These are phyloP conservation scores for Deroplatys truncata DNA, from an alignment of 2,888 invertebrate species.

Conservation along the genomic window DNA sequence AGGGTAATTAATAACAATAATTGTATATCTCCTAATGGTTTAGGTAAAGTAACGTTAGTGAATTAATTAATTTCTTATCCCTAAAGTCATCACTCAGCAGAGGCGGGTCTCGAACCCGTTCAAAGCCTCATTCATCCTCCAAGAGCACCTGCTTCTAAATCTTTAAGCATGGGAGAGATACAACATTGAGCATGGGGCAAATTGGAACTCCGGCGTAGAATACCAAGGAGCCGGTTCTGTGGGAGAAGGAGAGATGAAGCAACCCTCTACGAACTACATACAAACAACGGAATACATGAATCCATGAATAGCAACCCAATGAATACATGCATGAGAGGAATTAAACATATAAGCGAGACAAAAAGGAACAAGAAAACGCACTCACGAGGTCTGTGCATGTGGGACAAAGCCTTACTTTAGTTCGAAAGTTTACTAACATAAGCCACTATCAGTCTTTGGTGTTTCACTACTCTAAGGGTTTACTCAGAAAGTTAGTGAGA, in stretches of 20 bases:
- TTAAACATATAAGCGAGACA: background rate
- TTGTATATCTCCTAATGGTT: no score
- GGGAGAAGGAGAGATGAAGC: background rate
- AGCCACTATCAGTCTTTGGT: background rate
- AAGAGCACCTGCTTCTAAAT: background rate
- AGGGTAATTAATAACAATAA: no score
- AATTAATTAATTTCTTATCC: no score
- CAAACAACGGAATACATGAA: background rate
- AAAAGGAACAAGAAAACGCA: background rate
- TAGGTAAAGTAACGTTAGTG: no score
- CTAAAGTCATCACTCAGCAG: no score
- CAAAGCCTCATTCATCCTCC: background rate
- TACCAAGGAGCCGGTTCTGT: background rate
- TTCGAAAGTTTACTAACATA: background rate
- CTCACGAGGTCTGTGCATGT: background rate
- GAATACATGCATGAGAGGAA: background rate
- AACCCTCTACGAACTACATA: background rate
- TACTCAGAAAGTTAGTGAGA: no score
- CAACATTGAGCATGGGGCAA: background rate
- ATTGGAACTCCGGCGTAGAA: background rate
- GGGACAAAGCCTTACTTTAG: no score
- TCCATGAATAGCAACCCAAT: background rate
- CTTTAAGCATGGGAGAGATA: background rate
- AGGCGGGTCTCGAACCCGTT: background rate
- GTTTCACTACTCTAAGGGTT: no score